Conservation (phyloP, 2,888 invertebrate genomes). For the Melanchra persicariae region DNA sequence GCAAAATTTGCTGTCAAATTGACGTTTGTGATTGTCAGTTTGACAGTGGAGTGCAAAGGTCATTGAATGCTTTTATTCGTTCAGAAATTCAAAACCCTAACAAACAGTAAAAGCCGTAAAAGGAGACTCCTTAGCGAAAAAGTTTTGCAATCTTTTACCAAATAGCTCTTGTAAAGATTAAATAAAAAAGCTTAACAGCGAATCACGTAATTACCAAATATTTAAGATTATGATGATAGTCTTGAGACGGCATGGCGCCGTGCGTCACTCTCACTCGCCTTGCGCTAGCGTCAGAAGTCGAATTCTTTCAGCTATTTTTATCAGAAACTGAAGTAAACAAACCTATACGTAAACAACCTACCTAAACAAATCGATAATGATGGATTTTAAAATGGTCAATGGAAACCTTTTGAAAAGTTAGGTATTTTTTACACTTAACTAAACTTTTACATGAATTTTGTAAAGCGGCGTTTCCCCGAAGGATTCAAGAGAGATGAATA, state of each 20-base stretch:
- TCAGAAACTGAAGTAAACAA: conserved; percentile 25
- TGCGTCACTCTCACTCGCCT: conserved; percentile 37
- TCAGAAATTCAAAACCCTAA: conserved; percentile 16
- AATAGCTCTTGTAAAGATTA: no score
- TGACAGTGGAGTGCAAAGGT: neutral
- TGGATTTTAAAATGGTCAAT: neutral
- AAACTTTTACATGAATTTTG: no score
- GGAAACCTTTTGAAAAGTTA: neutral
- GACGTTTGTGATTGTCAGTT: conserved; percentile 17
- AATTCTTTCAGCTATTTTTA: conserved; percentile 45
- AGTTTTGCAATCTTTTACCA: neutral
- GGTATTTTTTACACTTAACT: no score
- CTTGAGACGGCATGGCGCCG: conserved; percentile 36
- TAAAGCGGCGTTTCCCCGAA: no score
- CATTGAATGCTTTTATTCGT: conserved; percentile 14
- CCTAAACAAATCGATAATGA: neutral
- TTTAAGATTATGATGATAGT: neutral
- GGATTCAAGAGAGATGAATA: no score
- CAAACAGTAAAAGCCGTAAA: neutral
- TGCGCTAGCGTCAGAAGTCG: neutral
- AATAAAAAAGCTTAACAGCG: no score
- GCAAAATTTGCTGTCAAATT: conserved; percentile 28
- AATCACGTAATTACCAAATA: neutral
- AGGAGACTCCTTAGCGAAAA: neutral
- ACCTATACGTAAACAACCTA: conserved; percentile 1